phyloP scores from a whole-genome alignment of 2,797 vertebrate species.

The Chaetophractus vellerosus region DNA sequence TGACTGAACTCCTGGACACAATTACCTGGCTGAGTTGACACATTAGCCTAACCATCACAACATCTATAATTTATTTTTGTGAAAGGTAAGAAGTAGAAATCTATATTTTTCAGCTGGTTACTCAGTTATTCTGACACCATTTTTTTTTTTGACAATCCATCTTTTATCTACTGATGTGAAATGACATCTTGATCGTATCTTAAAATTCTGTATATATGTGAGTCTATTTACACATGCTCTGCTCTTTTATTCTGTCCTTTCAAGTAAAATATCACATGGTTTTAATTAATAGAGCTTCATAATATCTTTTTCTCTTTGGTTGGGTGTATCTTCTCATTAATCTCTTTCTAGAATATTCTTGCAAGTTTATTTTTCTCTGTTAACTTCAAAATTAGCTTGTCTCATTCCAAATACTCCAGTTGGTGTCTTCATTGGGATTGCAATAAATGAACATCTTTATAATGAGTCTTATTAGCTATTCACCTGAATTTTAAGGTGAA shows the following conservation, averaged over 20 bases:
- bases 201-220: background rate
- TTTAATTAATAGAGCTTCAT: constrained; percentile 56
- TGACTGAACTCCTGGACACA: no score
- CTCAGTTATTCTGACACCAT: constrained; percentile 36
- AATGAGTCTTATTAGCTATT: constrained; percentile 6
- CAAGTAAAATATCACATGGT: background rate
- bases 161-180: constrained; percentile 41
- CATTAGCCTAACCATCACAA: no score
- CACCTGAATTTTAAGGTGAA: background rate
- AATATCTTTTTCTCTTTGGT: background rate
- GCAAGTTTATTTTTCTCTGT: constrained; percentile 18
- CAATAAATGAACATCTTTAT: background rate
- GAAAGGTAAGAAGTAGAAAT: constrained; percentile 31
- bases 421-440: background rate
- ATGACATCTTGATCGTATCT: background rate
- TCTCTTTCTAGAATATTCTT: constrained; percentile 24
- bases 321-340: constrained; percentile 1
- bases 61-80: constrained; percentile 47
- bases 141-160: background rate
- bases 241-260: background rate
- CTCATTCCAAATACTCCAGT: constrained; percentile 32
- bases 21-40: no score
- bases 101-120: background rate
- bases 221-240: constrained; percentile 15
- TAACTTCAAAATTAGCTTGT: constrained; percentile 57